Percentiles rank a stretch among this genome's conserved stretches.
These are phyloP conservation scores for Stenotaenia linearis DNA, from an alignment of 2,888 invertebrate genomes.

Conservation along the genomic window DNA sequence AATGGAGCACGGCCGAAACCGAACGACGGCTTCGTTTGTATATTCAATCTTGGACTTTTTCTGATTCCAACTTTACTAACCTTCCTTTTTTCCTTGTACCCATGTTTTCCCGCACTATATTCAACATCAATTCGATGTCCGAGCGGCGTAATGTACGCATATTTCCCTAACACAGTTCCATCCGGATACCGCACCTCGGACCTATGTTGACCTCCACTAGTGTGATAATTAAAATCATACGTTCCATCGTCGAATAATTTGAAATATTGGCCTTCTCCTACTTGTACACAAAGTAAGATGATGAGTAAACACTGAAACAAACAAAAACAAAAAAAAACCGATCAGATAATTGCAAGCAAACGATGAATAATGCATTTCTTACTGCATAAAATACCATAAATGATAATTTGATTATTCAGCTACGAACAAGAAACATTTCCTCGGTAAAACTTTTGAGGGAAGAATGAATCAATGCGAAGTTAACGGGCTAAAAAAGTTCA, in stretches of 20 bases:
- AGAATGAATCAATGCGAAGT: constrained; percentile 7
- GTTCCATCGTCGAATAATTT: constrained; percentile 9
- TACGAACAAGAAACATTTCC: neutral
- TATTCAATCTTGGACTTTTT: neutral
- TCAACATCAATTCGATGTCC: constrained; percentile 59
- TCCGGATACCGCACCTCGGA: constrained; percentile 37
- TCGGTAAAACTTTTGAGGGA: neutral
- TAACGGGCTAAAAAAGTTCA: neutral
- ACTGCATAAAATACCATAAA: neutral
- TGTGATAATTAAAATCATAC: constrained; percentile 30
- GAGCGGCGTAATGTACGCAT: constrained; percentile 66
- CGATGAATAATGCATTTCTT: neutral
- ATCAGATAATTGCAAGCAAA: neutral
- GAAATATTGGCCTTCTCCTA: constrained; percentile 2
- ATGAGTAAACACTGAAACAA: neutral
- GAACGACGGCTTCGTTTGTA: neutral
- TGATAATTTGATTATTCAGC: neutral
- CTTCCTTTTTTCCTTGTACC: constrained; percentile 45
- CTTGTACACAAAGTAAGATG: neutral
- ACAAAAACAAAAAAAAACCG: neutral
- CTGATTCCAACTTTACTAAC: neutral
- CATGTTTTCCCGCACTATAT: constrained; percentile 68
- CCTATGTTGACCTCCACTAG: neutral
- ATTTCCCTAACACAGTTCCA: constrained; percentile 63
- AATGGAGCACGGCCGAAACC: neutral